Evolutionary conservation across 1,140 invertebrate species (phyloP).

Genomic region (Drosophila bipectinata): DNA sequence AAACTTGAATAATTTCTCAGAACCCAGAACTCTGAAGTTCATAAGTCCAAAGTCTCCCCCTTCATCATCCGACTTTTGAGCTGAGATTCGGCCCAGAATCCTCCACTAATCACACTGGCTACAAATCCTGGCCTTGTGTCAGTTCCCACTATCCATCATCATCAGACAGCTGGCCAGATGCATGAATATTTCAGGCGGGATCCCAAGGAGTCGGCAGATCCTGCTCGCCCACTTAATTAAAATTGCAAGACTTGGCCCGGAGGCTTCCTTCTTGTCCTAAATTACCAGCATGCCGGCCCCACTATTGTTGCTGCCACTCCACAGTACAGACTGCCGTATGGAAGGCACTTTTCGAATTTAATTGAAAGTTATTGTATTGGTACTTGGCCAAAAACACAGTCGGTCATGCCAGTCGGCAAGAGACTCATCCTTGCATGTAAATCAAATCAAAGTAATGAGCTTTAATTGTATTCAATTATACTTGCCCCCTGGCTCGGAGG

Average conservation of each 20-base stretch:
- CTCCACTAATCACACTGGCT: slow-evolving; percentile 40
- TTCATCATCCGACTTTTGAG: slow-evolving; percentile 7
- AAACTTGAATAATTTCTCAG: not conserved
- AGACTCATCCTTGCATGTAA: slow-evolving; percentile 26
- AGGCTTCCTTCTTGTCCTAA: slow-evolving; percentile 24
- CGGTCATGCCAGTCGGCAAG: slow-evolving; percentile 4
- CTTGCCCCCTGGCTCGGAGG: slow-evolving; percentile 20
- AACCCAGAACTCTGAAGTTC: not conserved
- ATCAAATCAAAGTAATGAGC: slow-evolving; percentile 44
- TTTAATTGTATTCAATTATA: slow-evolving; percentile 36
- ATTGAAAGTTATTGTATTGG: slow-evolving; percentile 56
- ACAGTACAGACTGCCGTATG: slow-evolving; percentile 6
- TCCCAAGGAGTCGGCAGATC: slow-evolving; percentile 10
- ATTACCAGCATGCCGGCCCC: slow-evolving; percentile 36
- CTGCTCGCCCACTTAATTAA: slow-evolving; percentile 54
- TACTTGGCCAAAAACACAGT: slow-evolving; percentile 4
- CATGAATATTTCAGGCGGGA: slow-evolving; percentile 49
- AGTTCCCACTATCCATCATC: slow-evolving; percentile 55
- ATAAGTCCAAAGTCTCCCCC: not conserved
- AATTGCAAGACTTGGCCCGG: slow-evolving; percentile 40
- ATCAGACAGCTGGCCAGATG: slow-evolving; percentile 37
- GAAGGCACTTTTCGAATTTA: slow-evolving; percentile 49
- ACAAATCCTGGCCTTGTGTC: slow-evolving; percentile 44
- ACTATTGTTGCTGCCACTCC: slow-evolving; percentile 35
- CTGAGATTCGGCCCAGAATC: slow-evolving; percentile 5